Conservation (phyloP, 30 jellyfish, hydroid and myxozoan species). For the Nemopilema nomurai region DNA sequence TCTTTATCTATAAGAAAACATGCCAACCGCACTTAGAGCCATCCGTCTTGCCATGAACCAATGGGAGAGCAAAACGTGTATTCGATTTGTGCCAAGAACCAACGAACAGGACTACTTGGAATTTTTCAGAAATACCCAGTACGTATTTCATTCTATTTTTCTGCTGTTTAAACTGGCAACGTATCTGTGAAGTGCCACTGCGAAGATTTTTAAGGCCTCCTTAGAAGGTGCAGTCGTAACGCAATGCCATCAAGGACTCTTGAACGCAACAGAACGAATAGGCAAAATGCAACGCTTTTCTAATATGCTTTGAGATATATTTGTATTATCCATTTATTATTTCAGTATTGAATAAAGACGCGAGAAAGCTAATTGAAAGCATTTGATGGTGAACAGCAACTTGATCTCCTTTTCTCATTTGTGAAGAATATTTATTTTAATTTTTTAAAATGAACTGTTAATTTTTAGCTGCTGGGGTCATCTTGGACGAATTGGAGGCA, state of each 20-base stretch:
- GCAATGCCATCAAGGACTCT: no score
- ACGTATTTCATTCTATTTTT: slow-evolving; percentile 3
- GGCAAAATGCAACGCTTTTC: no score
- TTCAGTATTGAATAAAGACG: no score
- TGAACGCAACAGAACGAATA: no score
- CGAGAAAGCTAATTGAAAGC: not conserved
- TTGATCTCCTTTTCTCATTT: not conserved
- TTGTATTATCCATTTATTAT: no score
- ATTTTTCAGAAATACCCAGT: slow-evolving; percentile 90
- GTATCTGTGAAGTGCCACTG: no score
- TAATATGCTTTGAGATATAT: no score
- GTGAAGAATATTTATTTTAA: not conserved
- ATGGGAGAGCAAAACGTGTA: slow-evolving; percentile 94
- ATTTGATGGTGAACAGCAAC: no score
- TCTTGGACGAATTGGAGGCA: slow-evolving; percentile 86
- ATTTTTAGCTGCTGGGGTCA: slow-evolving; percentile 94
- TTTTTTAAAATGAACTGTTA: not conserved
- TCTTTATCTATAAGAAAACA: slow-evolving; percentile 56
- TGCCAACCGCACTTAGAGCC: slow-evolving; percentile 78
- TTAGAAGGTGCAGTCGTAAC: no score
- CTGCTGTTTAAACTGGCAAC: not conserved
- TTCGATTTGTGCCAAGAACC: slow-evolving; percentile 85
- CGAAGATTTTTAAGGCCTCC: no score
- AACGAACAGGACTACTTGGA: slow-evolving; percentile 74
- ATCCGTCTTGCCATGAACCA: slow-evolving; percentile 83